Evolutionary conservation across 2,888 invertebrate genomes (phyloP).

Genomic region (Tinea pellionella): DNA sequence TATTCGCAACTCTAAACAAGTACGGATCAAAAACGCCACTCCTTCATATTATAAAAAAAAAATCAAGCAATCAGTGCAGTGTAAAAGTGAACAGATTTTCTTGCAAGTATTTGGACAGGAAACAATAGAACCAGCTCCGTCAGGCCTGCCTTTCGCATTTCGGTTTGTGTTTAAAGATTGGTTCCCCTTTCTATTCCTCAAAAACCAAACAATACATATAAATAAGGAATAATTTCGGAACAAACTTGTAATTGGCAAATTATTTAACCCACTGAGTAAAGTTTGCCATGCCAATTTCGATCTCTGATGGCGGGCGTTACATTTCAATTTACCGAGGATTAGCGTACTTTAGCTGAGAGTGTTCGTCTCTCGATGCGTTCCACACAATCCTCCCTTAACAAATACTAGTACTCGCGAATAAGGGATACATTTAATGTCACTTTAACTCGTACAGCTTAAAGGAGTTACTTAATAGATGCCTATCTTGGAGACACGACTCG

Average conservation of each 20-base stretch:
- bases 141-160: no score
- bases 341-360: constrained; percentile 22
- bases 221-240: constrained; percentile 15
- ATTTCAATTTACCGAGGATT: constrained; percentile 40
- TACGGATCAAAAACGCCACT: no score
- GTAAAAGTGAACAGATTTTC: no score
- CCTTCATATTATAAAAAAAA: no score
- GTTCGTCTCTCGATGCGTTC: constrained; percentile 21
- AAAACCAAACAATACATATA: no score
- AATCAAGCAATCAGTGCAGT: no score
- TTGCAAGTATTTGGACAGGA: no score
- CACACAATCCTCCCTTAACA: constrained; percentile 16
- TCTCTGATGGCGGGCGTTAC: constrained; percentile 27
- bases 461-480: constrained; percentile 33
- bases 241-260: constrained; percentile 18
- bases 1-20: no score
- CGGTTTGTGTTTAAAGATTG: no score
- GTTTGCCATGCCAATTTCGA: constrained; percentile 14
- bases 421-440: constrained; percentile 31
- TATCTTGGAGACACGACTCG: constrained; percentile 17
- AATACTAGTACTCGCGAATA: constrained; percentile 29
- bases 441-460: constrained; percentile 28
- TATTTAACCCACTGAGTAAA: constrained; percentile 20
- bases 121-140: no score
- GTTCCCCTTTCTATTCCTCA: no score